These are phyloP conservation scores for Alloscopus bannaensis DNA, from an alignment of 2,888 invertebrate species.

Conservation along the genomic window DNA sequence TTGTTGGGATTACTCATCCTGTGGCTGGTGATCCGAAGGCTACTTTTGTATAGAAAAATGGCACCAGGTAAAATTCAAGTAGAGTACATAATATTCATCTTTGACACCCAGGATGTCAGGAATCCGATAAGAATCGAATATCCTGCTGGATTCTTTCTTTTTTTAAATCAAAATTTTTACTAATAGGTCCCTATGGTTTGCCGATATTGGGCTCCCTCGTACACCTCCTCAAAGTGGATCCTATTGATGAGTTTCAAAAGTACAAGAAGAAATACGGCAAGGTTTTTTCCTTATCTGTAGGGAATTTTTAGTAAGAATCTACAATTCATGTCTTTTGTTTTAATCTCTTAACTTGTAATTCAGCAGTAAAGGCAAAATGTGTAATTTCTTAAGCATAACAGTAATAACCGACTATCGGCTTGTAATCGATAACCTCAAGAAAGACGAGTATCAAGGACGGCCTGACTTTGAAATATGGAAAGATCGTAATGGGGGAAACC, in stretches of 20 bases:
- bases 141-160: neutral
- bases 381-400: slow-evolving; percentile 54
- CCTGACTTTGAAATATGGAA: slow-evolving; percentile 67
- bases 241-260: slow-evolving; percentile 54
- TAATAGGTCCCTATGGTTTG: slow-evolving; percentile 69
- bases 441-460: slow-evolving; percentile 67
- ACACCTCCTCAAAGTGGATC: slow-evolving; percentile 43
- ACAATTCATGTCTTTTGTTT: neutral
- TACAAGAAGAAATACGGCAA: slow-evolving; percentile 69
- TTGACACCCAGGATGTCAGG: too few species aligned
- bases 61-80: too few species aligned
- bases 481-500: slow-evolving; percentile 58
- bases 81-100: too few species aligned
- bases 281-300: slow-evolving; percentile 65
- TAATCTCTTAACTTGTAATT: neutral
- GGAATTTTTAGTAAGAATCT: slow-evolving; percentile 64
- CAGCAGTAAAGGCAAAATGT: neutral
- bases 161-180: neutral
- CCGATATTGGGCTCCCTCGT: slow-evolving; percentile 66
- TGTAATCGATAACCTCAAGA: slow-evolving; percentile 64
- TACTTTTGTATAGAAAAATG: slow-evolving; percentile 1
- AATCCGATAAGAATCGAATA: neutral
- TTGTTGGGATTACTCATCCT: neutral
- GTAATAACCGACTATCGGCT: slow-evolving; percentile 65
- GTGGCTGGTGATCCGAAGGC: neutral